Conservation (phyloP, 2,888 invertebrate genomes). For the Epirrhoe alternata region DNA sequence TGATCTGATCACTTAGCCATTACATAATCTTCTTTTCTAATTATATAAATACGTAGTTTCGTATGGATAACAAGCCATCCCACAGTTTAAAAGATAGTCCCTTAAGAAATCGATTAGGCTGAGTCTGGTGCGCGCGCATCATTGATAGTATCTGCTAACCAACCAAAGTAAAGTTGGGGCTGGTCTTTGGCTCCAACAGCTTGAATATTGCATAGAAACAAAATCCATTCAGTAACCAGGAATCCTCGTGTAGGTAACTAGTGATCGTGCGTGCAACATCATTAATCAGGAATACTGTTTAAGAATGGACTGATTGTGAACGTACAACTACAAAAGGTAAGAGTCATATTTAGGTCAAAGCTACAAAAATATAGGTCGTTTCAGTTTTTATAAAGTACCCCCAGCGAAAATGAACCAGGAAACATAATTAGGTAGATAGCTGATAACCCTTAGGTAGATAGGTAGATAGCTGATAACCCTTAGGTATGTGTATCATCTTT, state of each 20-base stretch:
- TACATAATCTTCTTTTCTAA: neutral
- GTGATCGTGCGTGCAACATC: slow-evolving; percentile 10
- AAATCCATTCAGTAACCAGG: slow-evolving; percentile 3
- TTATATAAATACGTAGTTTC: neutral
- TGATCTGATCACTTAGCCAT: neutral
- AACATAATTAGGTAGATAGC: neutral
- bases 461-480: neutral
- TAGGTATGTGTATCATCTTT: neutral
- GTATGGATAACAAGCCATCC: neutral
- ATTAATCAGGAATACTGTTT: neutral
- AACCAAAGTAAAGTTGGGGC: slow-evolving; percentile 17
- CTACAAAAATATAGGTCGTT: slow-evolving; percentile 6
- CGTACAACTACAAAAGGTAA: slow-evolving; percentile 18
- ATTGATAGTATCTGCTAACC: slow-evolving; percentile 3
- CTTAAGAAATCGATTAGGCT: slow-evolving; percentile 29
- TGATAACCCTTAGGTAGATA: neutral
- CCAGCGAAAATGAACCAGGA: neutral
- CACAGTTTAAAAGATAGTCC: neutral
- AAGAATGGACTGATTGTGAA: slow-evolving; percentile 13
- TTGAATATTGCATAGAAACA: slow-evolving; percentile 5
- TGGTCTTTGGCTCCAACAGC: slow-evolving; percentile 4
- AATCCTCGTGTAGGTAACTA: neutral
- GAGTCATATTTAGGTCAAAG: slow-evolving; percentile 11
- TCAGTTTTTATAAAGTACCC: neutral
- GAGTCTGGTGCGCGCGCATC: slow-evolving; percentile 32